phyloP scores from a whole-genome alignment of 2,113 vertebrate genomes.

The Tympanuchus pallidicinctus region DNA sequence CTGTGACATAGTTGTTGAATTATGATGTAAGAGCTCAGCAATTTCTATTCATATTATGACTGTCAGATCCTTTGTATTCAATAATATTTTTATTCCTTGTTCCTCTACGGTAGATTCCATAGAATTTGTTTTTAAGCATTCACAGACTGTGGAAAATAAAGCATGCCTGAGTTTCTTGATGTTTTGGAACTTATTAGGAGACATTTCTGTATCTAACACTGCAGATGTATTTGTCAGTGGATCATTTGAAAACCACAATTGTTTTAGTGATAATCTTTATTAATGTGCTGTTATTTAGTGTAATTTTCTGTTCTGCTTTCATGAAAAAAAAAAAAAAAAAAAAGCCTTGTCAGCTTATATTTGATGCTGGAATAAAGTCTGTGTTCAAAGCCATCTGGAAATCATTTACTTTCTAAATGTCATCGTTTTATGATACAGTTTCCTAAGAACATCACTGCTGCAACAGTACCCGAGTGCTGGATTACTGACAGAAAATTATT shows the following conservation, averaged over 20 bases:
- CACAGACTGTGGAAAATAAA: not conserved
- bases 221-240: not conserved
- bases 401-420: conserved; percentile 1
- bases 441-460: not conserved
- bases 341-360: not conserved
- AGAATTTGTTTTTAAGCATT: not conserved
- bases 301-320: not conserved
- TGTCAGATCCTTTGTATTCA: not conserved
- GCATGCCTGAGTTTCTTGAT: not conserved
- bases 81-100: not conserved
- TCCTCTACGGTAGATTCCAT: not conserved
- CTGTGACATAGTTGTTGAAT: not conserved
- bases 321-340: not conserved
- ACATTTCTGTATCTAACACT: not conserved
- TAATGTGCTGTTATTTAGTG: not conserved
- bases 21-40: not conserved
- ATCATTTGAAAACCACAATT: not conserved
- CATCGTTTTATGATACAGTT: not conserved
- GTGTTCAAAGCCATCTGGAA: not conserved
- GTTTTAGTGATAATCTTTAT: not conserved
- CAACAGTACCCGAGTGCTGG: not conserved
- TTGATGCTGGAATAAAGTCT: not conserved
- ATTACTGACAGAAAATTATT: not conserved
- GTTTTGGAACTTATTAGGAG: not conserved
- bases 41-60: not conserved